A percentile compares a stretch with the other conserved stretches of the same genome.
Conservation (phyloP, 2,113 vertebrate genomes). For the Tangachromis dhanisi region DNA sequence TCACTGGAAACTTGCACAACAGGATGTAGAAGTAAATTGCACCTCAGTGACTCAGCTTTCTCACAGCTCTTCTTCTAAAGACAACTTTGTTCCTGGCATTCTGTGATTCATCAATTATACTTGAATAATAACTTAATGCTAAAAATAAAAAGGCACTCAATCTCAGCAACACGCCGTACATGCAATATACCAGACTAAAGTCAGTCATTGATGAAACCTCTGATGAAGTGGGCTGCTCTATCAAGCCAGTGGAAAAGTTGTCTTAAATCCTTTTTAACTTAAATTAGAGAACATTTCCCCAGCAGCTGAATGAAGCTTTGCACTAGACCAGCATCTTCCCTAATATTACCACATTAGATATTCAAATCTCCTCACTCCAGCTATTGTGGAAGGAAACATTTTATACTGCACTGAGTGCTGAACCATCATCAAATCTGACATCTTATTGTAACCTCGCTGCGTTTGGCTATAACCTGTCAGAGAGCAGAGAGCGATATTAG, state of each 20-base stretch:
- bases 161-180: not conserved
- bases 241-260: not conserved
- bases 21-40: not conserved
- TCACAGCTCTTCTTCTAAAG: not conserved
- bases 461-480: conserved; percentile 26
- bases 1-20: not conserved
- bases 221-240: not conserved
- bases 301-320: not conserved
- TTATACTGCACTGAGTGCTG: not conserved
- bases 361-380: not conserved
- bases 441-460: not conserved
- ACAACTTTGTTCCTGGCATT: not conserved
- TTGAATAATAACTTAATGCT: not conserved
- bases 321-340: not conserved
- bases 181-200: not conserved
- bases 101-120: not conserved
- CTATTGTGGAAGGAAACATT: not conserved
- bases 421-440: conserved; percentile 6
- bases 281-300: not conserved
- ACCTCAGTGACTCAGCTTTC: not conserved
- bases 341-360: not conserved
- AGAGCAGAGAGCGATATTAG: conserved; percentile 12
- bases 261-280: not conserved
- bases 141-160: not conserved
- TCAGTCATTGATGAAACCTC: not conserved